These are phyloP conservation scores for Isoperla grammatica DNA, from an alignment of 2,888 invertebrate species.

Conservation along the genomic window DNA sequence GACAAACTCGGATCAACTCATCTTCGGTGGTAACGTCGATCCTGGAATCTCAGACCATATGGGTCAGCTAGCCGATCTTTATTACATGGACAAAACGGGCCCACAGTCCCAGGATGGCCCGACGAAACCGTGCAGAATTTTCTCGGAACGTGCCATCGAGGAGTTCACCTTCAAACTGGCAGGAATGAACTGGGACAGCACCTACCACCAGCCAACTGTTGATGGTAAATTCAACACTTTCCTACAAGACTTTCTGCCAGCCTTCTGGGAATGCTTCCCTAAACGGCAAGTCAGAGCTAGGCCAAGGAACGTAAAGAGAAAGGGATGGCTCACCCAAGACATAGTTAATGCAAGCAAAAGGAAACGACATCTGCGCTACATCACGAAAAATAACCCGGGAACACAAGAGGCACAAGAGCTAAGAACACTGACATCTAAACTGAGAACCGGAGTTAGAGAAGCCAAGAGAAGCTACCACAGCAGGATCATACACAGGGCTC, in stretches of 20 bases:
- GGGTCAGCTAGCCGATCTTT: background rate
- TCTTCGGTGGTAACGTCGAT: background rate
- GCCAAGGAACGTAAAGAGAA: background rate
- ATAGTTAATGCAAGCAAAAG: background rate
- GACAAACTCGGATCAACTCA: slow-evolving; percentile 2
- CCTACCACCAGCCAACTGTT: background rate
- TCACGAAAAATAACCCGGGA: background rate
- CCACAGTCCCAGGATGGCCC: background rate
- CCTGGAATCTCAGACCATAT: slow-evolving; percentile 6
- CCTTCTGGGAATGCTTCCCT: background rate
- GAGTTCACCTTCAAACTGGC: background rate
- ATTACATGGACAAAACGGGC: background rate
- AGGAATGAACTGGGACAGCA: background rate
- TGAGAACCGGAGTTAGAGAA: background rate
- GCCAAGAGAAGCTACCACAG: background rate
- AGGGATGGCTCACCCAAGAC: slow-evolving; percentile 12
- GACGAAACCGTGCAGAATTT: background rate
- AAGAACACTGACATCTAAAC: background rate
- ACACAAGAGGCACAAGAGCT: background rate
- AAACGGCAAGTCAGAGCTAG: background rate
- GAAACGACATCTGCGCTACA: background rate
- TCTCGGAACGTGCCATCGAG: too few relatives aligned
- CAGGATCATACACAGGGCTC: background rate
- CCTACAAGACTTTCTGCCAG: background rate
- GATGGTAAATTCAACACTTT: slow-evolving; percentile 6